These are phyloP conservation scores for Hydraecia micacea DNA, from an alignment of 2,888 invertebrate genomes.

Conservation along the genomic window DNA sequence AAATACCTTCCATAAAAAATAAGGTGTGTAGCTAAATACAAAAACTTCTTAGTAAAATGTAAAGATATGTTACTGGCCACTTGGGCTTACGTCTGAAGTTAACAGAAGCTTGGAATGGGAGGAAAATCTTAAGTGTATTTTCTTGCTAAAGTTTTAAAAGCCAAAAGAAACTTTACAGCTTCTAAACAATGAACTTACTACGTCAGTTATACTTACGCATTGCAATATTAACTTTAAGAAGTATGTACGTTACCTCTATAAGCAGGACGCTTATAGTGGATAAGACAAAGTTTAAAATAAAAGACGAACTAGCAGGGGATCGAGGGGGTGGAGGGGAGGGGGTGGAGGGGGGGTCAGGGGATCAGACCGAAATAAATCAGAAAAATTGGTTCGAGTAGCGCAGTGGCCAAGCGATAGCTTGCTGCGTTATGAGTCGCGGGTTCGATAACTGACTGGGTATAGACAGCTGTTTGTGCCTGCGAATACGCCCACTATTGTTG, in stretches of 20 bases:
- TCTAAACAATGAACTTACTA: conserved; percentile 50
- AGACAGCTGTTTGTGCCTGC: not conserved
- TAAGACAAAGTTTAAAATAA: too few species aligned
- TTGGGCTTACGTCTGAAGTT: conserved; percentile 42
- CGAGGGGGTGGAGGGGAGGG: too few species aligned
- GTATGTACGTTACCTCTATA: not conserved
- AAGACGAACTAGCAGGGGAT: too few species aligned
- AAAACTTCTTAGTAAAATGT: conserved; percentile 35
- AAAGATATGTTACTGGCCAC: conserved; percentile 50
- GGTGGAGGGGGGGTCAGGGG: too few species aligned
- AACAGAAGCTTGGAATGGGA: conserved; percentile 50
- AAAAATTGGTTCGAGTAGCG: not conserved
- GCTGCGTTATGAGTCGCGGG: too few species aligned
- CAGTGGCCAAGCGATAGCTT: not conserved
- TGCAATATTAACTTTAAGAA: conserved; percentile 19
- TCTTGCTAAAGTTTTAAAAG: conserved; percentile 58
- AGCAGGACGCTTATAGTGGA: not conserved
- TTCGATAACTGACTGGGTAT: not conserved
- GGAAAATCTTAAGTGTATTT: conserved; percentile 54
- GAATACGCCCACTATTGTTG: not conserved
- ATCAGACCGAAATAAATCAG: too few species aligned
- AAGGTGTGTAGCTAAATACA: conserved; percentile 4
- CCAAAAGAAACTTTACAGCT: conserved; percentile 42
- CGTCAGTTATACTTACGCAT: conserved; percentile 26
- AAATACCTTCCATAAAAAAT: not conserved